These are phyloP conservation scores for Lamproptera curius DNA, from an alignment of 2,888 invertebrate genomes.

Conservation along the genomic window DNA sequence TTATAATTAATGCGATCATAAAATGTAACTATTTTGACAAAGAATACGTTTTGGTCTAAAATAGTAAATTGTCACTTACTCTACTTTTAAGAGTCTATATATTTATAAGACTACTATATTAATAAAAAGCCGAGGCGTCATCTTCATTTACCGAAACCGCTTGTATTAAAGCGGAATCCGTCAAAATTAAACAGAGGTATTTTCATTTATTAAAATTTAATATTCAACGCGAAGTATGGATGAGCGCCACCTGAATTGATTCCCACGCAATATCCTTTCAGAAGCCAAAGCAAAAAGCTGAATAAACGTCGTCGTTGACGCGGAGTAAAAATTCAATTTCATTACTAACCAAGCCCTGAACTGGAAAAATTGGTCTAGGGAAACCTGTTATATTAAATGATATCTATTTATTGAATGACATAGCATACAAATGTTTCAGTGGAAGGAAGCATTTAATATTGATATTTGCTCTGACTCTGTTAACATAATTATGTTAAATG, in stretches of 20 bases:
- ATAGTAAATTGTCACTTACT: no score
- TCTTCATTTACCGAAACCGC: neutral
- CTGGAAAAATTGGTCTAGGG: conserved; percentile 27
- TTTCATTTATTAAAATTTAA: conserved; percentile 46
- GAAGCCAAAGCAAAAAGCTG: conserved; percentile 65
- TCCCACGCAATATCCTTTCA: conserved; percentile 72
- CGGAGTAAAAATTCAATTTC: conserved; percentile 64
- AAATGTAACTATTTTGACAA: no score
- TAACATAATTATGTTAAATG: no score
- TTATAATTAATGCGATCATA: no score
- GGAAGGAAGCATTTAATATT: no score
- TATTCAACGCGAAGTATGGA: conserved; percentile 49
- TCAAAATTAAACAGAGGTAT: conserved; percentile 14
- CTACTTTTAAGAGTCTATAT: no score
- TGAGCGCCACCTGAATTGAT: conserved; percentile 65
- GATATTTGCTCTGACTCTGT: no score
- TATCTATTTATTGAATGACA: no score
- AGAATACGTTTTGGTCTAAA: no score
- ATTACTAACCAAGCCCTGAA: conserved; percentile 42
- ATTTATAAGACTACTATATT: no score
- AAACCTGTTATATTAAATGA: conserved; percentile 19
- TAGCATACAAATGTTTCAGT: no score
- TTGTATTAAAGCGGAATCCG: neutral
- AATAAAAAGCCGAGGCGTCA: no score
- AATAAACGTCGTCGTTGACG: conserved; percentile 54